These are phyloP conservation scores for Exocentrus adspersus DNA, from an alignment of 2,888 invertebrate genomes.

Conservation along the genomic window DNA sequence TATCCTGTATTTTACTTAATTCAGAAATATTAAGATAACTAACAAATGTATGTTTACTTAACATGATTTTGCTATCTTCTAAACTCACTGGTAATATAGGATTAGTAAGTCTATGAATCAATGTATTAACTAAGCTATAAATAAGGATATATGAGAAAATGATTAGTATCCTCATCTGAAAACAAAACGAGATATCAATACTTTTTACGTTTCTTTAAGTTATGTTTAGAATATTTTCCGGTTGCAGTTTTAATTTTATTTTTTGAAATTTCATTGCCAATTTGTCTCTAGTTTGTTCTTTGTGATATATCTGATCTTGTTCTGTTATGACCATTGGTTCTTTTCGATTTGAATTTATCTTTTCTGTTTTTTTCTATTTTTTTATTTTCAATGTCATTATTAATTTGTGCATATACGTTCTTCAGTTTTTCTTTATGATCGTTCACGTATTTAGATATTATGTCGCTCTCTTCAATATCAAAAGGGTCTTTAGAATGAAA, in stretches of 20 bases:
- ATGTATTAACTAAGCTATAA: background rate
- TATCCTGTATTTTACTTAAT: slow-evolving; percentile 5
- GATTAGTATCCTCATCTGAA: slow-evolving; percentile 1
- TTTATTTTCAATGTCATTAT: too few species aligned
- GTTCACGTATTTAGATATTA: too few species aligned
- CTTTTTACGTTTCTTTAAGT: slow-evolving; percentile 15
- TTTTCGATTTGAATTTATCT: slow-evolving; percentile 1
- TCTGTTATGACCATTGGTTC: too few species aligned
- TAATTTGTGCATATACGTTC: too few species aligned
- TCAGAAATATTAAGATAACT: slow-evolving; percentile 15
- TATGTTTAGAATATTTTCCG: slow-evolving; percentile 11
- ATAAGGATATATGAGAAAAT: background rate
- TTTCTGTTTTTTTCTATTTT: background rate
- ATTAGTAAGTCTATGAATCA: slow-evolving; percentile 1
- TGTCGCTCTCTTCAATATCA: too few species aligned
- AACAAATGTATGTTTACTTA: background rate
- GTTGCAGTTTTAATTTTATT: slow-evolving; percentile 18
- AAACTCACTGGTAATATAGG: slow-evolving; percentile 5
- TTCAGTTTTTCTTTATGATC: too few species aligned
- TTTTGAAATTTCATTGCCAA: slow-evolving; percentile 1
- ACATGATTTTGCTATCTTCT: slow-evolving; percentile 1
- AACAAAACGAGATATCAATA: background rate
- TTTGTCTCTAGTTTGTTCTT: slow-evolving; percentile 12
- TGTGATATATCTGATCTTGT: background rate
- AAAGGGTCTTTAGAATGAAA: too few species aligned